Conservation (phyloP, 2,113 vertebrate genomes). For the Prochilodus magdalenae region DNA sequence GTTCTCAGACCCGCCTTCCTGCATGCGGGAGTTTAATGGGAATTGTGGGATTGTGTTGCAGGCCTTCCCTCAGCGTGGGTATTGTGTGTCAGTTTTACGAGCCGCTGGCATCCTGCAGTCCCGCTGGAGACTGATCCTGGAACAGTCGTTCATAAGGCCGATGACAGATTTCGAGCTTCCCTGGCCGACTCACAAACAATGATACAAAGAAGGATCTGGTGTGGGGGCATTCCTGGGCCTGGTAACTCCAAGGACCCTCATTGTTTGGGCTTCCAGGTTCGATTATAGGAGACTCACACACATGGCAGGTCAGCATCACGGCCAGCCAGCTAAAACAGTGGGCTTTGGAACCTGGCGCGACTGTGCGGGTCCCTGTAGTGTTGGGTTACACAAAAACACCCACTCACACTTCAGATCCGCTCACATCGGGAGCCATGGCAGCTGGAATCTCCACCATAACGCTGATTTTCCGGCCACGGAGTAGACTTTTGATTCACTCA, state of each 20-base stretch:
- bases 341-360: neutral
- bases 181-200: slow-evolving; percentile 69
- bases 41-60: slow-evolving; percentile 57
- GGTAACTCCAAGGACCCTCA: slow-evolving; percentile 51
- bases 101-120: slow-evolving; percentile 63
- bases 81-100: slow-evolving; percentile 59
- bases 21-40: slow-evolving; percentile 17
- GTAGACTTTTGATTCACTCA: too few species aligned
- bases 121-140: slow-evolving; percentile 53
- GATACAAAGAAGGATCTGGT: slow-evolving; percentile 10
- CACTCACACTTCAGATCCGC: neutral
- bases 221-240: slow-evolving; percentile 55
- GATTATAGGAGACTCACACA: slow-evolving; percentile 15
- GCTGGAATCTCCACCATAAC: too few species aligned
- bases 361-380: neutral
- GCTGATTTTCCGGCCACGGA: too few species aligned
- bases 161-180: slow-evolving; percentile 69
- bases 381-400: neutral
- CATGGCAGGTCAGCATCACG: neutral
- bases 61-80: slow-evolving; percentile 50
- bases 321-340: neutral
- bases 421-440: neutral
- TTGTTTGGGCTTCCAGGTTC: slow-evolving; percentile 70
- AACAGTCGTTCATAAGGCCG: slow-evolving; percentile 59
- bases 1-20: neutral